A percentile compares a stretch with the other conserved stretches of the same genome.
Evolutionary conservation across 2,888 invertebrate species (phyloP).

Genomic region (Gymnoscelis rufifasciata): DNA sequence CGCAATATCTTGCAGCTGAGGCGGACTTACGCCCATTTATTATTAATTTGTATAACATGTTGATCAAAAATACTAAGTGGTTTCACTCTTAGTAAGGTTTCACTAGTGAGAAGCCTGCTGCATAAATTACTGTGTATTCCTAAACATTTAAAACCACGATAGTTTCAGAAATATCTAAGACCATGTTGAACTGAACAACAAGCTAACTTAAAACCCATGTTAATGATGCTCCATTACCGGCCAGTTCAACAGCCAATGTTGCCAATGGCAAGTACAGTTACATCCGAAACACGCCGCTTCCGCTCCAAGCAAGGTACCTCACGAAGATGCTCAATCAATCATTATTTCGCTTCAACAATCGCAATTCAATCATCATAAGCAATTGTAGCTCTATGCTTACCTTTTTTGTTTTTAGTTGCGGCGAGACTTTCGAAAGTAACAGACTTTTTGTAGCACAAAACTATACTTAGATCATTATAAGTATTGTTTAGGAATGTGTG

Average conservation of each 20-base stretch:
- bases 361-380: slow-evolving; percentile 21
- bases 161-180: background rate
- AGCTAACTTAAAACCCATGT: slow-evolving; percentile 5
- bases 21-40: too few relatives aligned
- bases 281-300: slow-evolving; percentile 22
- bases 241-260: slow-evolving; percentile 5
- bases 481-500: background rate
- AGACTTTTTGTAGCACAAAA: background rate
- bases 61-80: too few relatives aligned
- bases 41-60: too few relatives aligned
- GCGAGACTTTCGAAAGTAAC: slow-evolving; percentile 9
- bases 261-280: slow-evolving; percentile 10
- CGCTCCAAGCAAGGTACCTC: slow-evolving; percentile 17
- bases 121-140: too few relatives aligned
- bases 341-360: slow-evolving; percentile 27
- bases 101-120: too few relatives aligned
- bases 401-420: slow-evolving; percentile 8
- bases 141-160: background rate
- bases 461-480: background rate
- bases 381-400: slow-evolving; percentile 11
- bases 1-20: too few relatives aligned
- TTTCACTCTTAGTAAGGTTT: too few relatives aligned
- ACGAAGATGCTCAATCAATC: slow-evolving; percentile 39
- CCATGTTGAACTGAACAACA: background rate
- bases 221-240: background rate